Percentiles rank a stretch among this genome's conserved stretches.
phyloP scores from a whole-genome alignment of 2,888 invertebrate species.

The Trachelus iudaicus region DNA sequence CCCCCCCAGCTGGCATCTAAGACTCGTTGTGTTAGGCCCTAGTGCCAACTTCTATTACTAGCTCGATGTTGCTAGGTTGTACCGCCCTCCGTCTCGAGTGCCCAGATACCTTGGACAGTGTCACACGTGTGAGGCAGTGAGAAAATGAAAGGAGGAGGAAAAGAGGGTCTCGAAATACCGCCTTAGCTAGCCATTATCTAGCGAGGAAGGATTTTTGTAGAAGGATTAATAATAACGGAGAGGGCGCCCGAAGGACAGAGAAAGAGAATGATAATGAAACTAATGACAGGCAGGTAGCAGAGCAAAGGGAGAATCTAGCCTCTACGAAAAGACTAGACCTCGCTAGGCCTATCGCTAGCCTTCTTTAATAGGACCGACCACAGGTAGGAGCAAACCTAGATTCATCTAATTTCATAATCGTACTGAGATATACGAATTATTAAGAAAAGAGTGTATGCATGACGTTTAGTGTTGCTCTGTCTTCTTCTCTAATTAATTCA shows the following conservation, averaged over 20 bases:
- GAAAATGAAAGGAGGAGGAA: neutral
- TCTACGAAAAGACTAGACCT: slow-evolving; percentile 48
- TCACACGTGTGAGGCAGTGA: neutral
- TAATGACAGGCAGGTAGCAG: slow-evolving; percentile 59
- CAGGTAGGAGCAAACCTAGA: slow-evolving; percentile 55
- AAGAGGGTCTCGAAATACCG: neutral
- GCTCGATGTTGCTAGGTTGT: neutral
- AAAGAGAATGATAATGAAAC: slow-evolving; percentile 34
- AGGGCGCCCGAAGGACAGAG: neutral
- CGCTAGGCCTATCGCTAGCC: slow-evolving; percentile 52
- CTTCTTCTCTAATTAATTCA: neutral
- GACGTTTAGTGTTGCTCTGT: slow-evolving; percentile 6
- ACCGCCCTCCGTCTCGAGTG: neutral
- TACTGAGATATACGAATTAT: slow-evolving; percentile 16
- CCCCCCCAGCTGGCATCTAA: neutral
- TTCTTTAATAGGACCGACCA: slow-evolving; percentile 43
- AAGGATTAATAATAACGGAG: slow-evolving; percentile 25
- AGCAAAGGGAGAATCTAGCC: slow-evolving; percentile 50
- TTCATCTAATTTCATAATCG: slow-evolving; percentile 44
- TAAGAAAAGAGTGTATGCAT: slow-evolving; percentile 16
- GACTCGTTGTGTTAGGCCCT: neutral
- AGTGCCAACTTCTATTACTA: neutral
- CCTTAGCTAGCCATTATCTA: neutral
- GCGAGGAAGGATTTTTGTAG: slow-evolving; percentile 39
- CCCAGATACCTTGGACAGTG: neutral